phyloP scores from a whole-genome alignment of 2,888 invertebrate genomes.

The Scaptomyza cyrtandrae region DNA sequence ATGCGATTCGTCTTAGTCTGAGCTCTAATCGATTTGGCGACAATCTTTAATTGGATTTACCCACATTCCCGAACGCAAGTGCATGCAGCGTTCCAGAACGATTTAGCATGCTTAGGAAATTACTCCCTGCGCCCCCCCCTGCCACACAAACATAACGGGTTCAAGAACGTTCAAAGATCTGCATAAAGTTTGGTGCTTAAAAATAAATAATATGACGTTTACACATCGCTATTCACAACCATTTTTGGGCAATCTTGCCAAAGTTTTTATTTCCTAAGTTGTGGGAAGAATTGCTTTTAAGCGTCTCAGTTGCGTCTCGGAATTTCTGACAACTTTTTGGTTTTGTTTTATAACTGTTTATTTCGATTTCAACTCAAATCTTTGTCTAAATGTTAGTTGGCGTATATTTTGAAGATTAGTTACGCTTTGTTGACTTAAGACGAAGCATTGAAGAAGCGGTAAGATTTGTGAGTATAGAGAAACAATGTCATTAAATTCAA shows the following conservation, averaged over 20 bases:
- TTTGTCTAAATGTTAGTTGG: slow-evolving; percentile 22
- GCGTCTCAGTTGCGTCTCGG: slow-evolving; percentile 16
- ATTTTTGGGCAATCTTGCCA: slow-evolving; percentile 53
- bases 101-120: slow-evolving; percentile 53
- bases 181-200: slow-evolving; percentile 16
- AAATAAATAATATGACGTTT: slow-evolving; percentile 42
- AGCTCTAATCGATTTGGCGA: slow-evolving; percentile 67
- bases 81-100: slow-evolving; percentile 58
- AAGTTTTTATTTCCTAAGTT: slow-evolving; percentile 64
- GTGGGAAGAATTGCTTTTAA: slow-evolving; percentile 27
- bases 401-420: slow-evolving; percentile 51
- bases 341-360: slow-evolving; percentile 58
- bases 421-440: slow-evolving; percentile 59
- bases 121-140: slow-evolving; percentile 4
- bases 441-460: slow-evolving; percentile 19
- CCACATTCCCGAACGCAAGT: slow-evolving; percentile 22
- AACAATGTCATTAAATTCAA: not conserved
- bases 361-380: slow-evolving; percentile 35
- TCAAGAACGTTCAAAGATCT: slow-evolving; percentile 62
- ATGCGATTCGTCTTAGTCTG: slow-evolving; percentile 27
- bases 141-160: slow-evolving; percentile 28
- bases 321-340: slow-evolving; percentile 57
- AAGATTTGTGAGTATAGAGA: not conserved
- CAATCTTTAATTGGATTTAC: slow-evolving; percentile 43
- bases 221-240: slow-evolving; percentile 38